Evolutionary conservation across 2,113 vertebrate genomes (phyloP).

Genomic region (Notarius lentiginosus): DNA sequence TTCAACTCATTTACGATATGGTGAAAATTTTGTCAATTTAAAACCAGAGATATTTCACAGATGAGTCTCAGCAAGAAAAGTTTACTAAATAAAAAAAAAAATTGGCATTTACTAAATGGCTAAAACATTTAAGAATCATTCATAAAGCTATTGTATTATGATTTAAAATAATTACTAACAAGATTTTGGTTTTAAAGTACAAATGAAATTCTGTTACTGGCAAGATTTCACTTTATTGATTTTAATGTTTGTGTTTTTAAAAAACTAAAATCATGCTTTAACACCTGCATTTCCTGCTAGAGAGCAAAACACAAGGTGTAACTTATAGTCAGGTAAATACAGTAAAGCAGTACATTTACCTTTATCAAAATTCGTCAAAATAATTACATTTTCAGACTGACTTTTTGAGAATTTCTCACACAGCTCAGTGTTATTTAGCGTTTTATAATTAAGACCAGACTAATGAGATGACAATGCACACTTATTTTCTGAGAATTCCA

Average conservation of each 20-base stretch:
- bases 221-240: background rate
- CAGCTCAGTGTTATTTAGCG: background rate
- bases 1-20: background rate
- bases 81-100: background rate
- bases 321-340: background rate
- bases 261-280: background rate
- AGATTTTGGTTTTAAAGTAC: background rate
- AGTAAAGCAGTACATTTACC: background rate
- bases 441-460: background rate
- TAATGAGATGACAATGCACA: background rate
- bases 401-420: background rate
- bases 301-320: background rate
- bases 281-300: background rate
- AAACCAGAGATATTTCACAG: background rate
- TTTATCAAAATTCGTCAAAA: background rate
- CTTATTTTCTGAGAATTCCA: background rate
- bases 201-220: background rate
- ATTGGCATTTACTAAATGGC: too few relatives aligned
- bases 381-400: background rate
- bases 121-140: background rate
- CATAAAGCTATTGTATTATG: background rate
- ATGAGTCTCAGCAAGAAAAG: background rate
- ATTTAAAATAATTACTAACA: background rate
- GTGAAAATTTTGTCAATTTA: background rate
- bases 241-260: background rate